Evolutionary conservation across 2,888 invertebrate species (phyloP), one percentile per base, ranked within the genome.

Genomic region (Cephus pygmeus): DNA sequence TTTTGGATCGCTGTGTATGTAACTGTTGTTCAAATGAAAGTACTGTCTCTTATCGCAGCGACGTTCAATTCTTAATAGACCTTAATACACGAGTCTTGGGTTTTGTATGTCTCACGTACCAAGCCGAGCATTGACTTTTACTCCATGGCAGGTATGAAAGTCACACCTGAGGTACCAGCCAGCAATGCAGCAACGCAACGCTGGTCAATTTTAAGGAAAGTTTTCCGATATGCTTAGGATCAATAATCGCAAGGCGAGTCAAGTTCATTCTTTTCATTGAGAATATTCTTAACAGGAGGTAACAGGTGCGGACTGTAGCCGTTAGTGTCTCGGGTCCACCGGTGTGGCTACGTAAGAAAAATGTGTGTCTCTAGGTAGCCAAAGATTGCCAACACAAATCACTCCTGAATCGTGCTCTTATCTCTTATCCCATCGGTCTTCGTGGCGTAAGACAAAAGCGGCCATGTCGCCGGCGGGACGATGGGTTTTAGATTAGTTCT

Each of bases 361-460:
- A 56, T 56, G 9, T 31, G 71, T 15, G 71, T 33, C 33, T 33
- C 31, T 71, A 71, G 71, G 71, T 33, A 33, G 71, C 71, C 31
- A 6, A 33, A 31, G 71, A 71, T 71, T 71, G 71, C 71, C 71
- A 71, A 33, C 40, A 69, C 77, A 40, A 69, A 77, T 75, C 77
- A 69, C 75, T 69, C 74, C 73, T 73, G 77, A 75, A 77, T 75
- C 69, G 69, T 69, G 75, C 69, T 77, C 69, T 40, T 71, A 75
- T 77, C 77, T 34, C 34, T 31, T 30, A 77, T 71, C 23, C 73
- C 77, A 75, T 75, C 69, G 77, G 73, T 74, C 73, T 77, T 69
- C 74, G 77, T 71, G 69, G 34, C 31, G 31, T 34, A 31, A 76
- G 76, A 76, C 76, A 76, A 73, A 76, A 73, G 73, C 73, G 56